A percentile compares a stretch with the other conserved stretches of the same genome.
phyloP scores from a whole-genome alignment of 2,888 invertebrate species.

The Stratiomys singularior region DNA sequence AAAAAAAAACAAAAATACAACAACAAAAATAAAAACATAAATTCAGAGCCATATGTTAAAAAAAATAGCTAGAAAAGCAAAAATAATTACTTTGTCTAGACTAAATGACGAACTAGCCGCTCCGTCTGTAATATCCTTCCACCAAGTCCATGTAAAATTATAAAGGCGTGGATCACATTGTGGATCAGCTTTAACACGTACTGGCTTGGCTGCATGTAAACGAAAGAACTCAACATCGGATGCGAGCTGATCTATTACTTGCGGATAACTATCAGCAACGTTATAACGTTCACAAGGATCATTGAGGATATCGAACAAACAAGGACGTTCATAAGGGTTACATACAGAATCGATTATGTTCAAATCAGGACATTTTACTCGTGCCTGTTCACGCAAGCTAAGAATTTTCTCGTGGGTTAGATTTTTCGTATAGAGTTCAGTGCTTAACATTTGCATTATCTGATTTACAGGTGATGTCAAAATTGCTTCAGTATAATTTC shows the following conservation, averaged over 20 bases:
- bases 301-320: slow-evolving; percentile 66
- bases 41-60: neutral
- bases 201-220: slow-evolving; percentile 63
- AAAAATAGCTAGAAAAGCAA: neutral
- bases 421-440: neutral
- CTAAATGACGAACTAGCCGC: neutral
- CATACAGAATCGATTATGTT: slow-evolving; percentile 55
- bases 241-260: slow-evolving; percentile 61
- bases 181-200: slow-evolving; percentile 65
- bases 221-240: slow-evolving; percentile 64
- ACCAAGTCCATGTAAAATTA: slow-evolving; percentile 70
- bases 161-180: slow-evolving; percentile 68
- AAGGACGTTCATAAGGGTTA: slow-evolving; percentile 62
- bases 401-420: slow-evolving; percentile 55
- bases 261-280: slow-evolving; percentile 56
- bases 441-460: slow-evolving; percentile 53
- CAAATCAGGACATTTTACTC: slow-evolving; percentile 56
- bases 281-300: slow-evolving; percentile 68
- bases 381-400: slow-evolving; percentile 57
- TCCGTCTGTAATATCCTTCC: slow-evolving; percentile 65
- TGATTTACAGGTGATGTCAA: slow-evolving; percentile 56
- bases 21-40: neutral
- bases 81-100: neutral
- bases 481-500: slow-evolving; percentile 56
- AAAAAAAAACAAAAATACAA: slow-evolving; percentile 1